Evolutionary conservation across 1,140 invertebrate genomes (phyloP).

Genomic region (Prorops nasuta): DNA sequence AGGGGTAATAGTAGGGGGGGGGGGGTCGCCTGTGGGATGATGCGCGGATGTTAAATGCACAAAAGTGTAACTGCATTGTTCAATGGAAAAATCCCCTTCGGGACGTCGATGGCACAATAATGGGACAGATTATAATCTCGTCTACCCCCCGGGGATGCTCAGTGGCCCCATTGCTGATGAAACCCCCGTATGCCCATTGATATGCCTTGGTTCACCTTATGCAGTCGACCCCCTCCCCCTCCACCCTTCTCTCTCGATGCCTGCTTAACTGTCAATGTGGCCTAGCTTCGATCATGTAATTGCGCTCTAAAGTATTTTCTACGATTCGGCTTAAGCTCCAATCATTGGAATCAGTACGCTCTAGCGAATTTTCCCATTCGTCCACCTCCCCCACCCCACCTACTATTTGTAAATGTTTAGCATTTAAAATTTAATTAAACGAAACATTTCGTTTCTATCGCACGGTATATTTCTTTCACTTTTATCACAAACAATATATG

Average conservation of each 20-base stretch:
- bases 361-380: too few relatives aligned
- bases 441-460: too few relatives aligned
- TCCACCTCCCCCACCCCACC: too few relatives aligned
- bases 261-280: too few relatives aligned
- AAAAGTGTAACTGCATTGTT: conserved; percentile 57
- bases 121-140: conserved; percentile 59
- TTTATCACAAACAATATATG: too few relatives aligned
- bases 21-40: conserved; percentile 23
- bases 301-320: too few relatives aligned
- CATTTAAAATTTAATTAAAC: too few relatives aligned
- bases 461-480: too few relatives aligned
- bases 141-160: conserved; percentile 49
- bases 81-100: conserved; percentile 51
- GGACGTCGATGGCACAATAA: conserved; percentile 58
- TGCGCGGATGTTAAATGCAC: conserved; percentile 51
- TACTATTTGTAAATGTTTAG: too few relatives aligned
- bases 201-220: background rate
- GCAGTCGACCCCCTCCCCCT: conserved; percentile 7
- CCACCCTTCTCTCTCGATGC: background rate
- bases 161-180: conserved; percentile 10
- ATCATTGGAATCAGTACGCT: too few relatives aligned
- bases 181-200: background rate
- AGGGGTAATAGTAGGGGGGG: background rate
- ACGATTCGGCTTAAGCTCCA: too few relatives aligned
- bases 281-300: too few relatives aligned